Conservation (phyloP, 1,140 invertebrate species). For the Drosophila cardini region DNA sequence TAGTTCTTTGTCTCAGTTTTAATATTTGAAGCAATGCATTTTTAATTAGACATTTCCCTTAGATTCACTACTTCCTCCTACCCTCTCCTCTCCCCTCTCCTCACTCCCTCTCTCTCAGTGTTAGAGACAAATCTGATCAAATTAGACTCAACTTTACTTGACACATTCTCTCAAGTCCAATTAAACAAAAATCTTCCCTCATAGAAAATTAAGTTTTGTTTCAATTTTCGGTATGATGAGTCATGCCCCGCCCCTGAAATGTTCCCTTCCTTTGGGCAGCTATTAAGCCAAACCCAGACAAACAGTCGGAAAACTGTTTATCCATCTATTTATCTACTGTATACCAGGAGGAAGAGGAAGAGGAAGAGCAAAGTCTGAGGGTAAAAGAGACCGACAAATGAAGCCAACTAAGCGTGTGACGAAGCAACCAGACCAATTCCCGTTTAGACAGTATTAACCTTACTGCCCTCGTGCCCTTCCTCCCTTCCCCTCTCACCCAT, state of each 20-base stretch:
- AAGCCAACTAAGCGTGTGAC: constrained; percentile 79
- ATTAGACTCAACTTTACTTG: constrained; percentile 56
- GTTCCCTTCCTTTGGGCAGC: constrained; percentile 6
- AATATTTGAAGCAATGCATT: constrained; percentile 45
- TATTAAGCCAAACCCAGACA: constrained; percentile 42
- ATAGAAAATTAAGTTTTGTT: constrained; percentile 30
- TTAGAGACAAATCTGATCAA: constrained; percentile 63
- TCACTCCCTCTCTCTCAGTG: neutral
- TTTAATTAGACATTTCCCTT: constrained; percentile 66
- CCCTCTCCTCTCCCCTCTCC: neutral
- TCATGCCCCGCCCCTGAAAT: constrained; percentile 5
- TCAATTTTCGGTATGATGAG: constrained; percentile 17
- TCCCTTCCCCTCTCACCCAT: constrained; percentile 4
- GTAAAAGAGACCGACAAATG: constrained; percentile 39
- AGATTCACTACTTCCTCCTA: constrained; percentile 13
- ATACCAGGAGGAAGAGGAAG: constrained; percentile 4
- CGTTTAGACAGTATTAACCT: constrained; percentile 15
- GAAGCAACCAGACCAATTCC: constrained; percentile 5
- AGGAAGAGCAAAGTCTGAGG: neutral
- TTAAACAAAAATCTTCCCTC: constrained; percentile 25
- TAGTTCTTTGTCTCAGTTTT: constrained; percentile 2
- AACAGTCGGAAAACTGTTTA: constrained; percentile 43
- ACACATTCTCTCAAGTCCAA: constrained; percentile 35
- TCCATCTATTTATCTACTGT: constrained; percentile 47
- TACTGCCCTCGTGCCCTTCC: too few species aligned